Conservation (phyloP, 2,797 vertebrate species). For the Antennarius maculatus region DNA sequence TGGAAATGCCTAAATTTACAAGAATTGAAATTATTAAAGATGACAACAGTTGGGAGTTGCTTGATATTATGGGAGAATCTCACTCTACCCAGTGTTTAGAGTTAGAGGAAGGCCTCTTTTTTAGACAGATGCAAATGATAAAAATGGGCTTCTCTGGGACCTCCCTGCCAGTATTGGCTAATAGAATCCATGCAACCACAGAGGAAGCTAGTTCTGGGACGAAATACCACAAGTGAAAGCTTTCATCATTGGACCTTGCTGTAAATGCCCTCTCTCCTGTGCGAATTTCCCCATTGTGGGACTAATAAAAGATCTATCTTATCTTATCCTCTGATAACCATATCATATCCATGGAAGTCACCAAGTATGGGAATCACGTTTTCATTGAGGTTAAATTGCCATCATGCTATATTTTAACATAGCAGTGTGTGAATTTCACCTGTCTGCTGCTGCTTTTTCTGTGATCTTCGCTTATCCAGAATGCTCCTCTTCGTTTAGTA, state of each 20-base stretch:
- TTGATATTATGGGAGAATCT: conserved; percentile 32
- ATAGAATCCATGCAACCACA: conserved; percentile 66
- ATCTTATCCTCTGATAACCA: conserved; percentile 60
- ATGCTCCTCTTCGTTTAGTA: conserved; percentile 24
- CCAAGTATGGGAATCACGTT: conserved; percentile 17
- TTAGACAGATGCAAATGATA: conserved; percentile 68
- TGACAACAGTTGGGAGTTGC: conserved; percentile 9
- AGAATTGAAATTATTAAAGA: conserved; percentile 11
- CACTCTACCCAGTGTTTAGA: conserved; percentile 4
- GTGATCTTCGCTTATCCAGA: conserved; percentile 27
- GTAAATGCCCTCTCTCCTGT: conserved; percentile 32
- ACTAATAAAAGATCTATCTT: no score
- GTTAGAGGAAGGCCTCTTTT: conserved; percentile 45
- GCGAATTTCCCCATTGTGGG: no score
- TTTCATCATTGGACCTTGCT: conserved; percentile 50
- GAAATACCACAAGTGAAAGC: conserved; percentile 51
- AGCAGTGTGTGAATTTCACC: not conserved
- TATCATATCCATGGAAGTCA: conserved; percentile 10
- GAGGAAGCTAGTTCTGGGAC: conserved; percentile 63
- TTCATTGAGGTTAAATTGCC: not conserved
- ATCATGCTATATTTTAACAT: conserved; percentile 9
- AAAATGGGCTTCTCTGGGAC: conserved; percentile 46
- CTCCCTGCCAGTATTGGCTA: conserved; percentile 47
- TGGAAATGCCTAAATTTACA: conserved; percentile 16
- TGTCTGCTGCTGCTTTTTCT: not conserved